Evolutionary conservation across 2,888 invertebrate species (phyloP).

Genomic region (Eristalis intricaria): DNA sequence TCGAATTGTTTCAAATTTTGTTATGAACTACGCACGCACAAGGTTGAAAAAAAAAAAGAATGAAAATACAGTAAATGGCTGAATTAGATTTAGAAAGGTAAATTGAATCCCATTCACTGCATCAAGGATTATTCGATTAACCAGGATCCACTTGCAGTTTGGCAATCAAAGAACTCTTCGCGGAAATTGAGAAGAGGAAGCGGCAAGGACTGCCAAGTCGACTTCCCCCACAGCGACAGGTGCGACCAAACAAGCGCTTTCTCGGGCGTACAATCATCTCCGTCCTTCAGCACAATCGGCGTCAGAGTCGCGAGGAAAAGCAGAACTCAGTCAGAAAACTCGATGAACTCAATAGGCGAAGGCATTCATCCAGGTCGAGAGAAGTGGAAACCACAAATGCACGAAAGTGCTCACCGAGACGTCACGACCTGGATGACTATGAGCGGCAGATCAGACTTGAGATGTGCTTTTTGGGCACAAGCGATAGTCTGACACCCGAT

Average conservation of each 20-base stretch:
- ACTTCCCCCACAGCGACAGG: neutral
- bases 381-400: conserved; percentile 9
- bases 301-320: conserved; percentile 74
- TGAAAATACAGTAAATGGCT: conserved; percentile 13
- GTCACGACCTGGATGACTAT: neutral
- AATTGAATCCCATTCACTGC: neutral
- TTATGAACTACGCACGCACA: neutral
- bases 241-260: conserved; percentile 77
- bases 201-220: neutral
- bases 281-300: conserved; percentile 75
- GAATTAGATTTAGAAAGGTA: conserved; percentile 30
- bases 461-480: conserved; percentile 20
- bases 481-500: neutral
- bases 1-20: neutral
- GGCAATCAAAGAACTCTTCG: conserved; percentile 58
- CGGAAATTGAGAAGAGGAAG: conserved; percentile 48
- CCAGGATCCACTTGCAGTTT: conserved; percentile 16
- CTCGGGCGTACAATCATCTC: conserved; percentile 77
- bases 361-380: conserved; percentile 64
- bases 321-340: conserved; percentile 75
- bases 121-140: neutral
- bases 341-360: conserved; percentile 74
- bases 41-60: neutral
- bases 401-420: neutral
- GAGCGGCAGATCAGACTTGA: conserved; percentile 8